Evolutionary conservation across 2,113 vertebrate genomes (phyloP), one percentile per base, ranked within the genome.

Genomic region (Pseudorasbora parva): DNA sequence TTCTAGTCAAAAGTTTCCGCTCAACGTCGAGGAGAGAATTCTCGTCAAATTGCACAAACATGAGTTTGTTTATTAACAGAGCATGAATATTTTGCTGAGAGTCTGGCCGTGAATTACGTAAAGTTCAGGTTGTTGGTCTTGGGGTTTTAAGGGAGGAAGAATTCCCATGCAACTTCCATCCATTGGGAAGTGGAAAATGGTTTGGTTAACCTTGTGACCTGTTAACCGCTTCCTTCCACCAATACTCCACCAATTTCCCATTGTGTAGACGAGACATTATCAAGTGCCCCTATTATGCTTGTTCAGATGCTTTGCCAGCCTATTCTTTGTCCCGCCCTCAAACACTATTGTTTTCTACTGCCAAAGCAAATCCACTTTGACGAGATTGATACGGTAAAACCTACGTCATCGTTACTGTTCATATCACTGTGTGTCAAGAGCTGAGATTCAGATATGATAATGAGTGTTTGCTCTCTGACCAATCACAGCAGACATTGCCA

Each of bases 101-200:
- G 66, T 49, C 59, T 57, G 69, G 64, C 21, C 56, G n/a, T 41
- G 21, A 41, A 77, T 77, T n/a, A 77, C 0, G 10, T 60, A 72
- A 73, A 51, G n/a, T 82, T 59, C 27, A 14, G 1, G 14, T 27
- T 56, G n/a, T 69, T 57, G 33, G n/a, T 30, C 10, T 78, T 49
- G 21, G 30, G 80, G n/a, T 19, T 62, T 75, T 56, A 47, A 69
- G 45, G 49, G 19, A 56, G 47, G 47, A 49, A 68, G 30, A 81
- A 17, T 51, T 51, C 15, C 49, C 0, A 17, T 17, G 49, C 5
- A 51, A n/a, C 11, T 5, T 75, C 25, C 47, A 30, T 54, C 8
- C 17, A 25, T 17, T 30, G 37, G 6, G 37, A 37, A 37, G 37
- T 37, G 15, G 14, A 23, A 49, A 49, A 73, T 5, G 23, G 25